Evolutionary conservation across 2,797 vertebrate species (phyloP).

Genomic region (Thripadectes ignobilis): DNA sequence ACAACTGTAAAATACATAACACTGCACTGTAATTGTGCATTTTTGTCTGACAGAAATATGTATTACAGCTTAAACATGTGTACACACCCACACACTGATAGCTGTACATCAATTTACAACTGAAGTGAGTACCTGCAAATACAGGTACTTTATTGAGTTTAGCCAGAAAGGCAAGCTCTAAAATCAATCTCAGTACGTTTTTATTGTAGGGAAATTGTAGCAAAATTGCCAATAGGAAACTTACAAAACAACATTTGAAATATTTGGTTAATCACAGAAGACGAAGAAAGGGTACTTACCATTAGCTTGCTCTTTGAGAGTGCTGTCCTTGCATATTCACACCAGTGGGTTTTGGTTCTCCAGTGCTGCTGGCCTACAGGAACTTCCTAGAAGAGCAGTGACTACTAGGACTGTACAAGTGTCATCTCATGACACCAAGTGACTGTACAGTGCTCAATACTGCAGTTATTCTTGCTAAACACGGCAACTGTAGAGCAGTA

Average conservation of each 20-base stretch:
- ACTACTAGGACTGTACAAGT: conserved; percentile 36
- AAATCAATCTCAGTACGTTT: neutral
- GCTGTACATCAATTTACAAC: neutral
- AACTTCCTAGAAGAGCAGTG: conserved; percentile 29
- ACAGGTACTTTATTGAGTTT: neutral
- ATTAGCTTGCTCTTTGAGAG: conserved; percentile 46
- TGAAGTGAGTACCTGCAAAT: neutral
- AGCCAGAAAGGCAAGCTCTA: neutral
- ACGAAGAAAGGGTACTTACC: conserved; percentile 37
- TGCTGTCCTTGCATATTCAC: conserved; percentile 69
- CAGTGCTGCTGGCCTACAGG: conserved; percentile 54
- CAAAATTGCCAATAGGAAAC: neutral
- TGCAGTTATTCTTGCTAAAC: neutral
- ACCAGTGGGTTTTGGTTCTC: conserved; percentile 56
- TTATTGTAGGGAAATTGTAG: neutral
- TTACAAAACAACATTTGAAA: neutral
- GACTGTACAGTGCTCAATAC: neutral
- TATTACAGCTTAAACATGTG: neutral
- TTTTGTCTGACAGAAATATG: neutral
- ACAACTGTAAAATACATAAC: neutral
- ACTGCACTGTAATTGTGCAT: neutral
- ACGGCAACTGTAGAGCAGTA: neutral
- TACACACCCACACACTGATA: neutral
- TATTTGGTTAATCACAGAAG: neutral
- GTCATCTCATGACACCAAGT: neutral